Base-by-base conservation (phyloP, 2,113 vertebrate species). In the Calyptomena viridis region DNA sequence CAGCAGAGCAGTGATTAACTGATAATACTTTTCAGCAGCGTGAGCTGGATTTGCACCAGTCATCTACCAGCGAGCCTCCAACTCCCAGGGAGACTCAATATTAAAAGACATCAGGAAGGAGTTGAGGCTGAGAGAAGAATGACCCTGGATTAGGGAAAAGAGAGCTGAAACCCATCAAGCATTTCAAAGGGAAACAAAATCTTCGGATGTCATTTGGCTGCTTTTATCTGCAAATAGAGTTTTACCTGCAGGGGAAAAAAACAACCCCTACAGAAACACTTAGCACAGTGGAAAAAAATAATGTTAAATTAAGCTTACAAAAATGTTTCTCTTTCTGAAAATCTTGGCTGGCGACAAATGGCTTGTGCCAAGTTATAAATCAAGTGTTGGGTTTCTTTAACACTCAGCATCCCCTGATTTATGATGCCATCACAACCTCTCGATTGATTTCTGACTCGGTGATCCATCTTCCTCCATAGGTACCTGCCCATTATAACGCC, bases 381-480 rank as follows among this genome's bases (percentile, higher is more conserved):
- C 96, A 97, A 94, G 93, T 42, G 1, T 35, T 87, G 92, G 90
- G 90, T 91, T 95, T 95, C 96, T 96, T 93, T 96, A 97, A 97
- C 30, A 81, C 90, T 96, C 89, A 94, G 91, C 91, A 94, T 93
- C 87, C 74, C 47, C 84, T 98, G 97, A 97, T 97, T 97, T 97
- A 98, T 95, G 96, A 94, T 87, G 37, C 95, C 92, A 96, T 97
- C 94, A 69, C 87, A 89, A 95, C 89, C 89, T 87, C 94, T 73
- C 84, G 92, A 95, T 97, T 97, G 96, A 97, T 97, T 97, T 85
- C 96, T 92, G 96, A 89, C 92, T 95, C 16, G 20, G 95, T 88
- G 93, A 98, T 97, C 93, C 96, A 97, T 98, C 97, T 98, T 97
- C 75, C 87, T 71, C 97, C 85, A 44, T 4, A 92, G 97, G 94